These are phyloP conservation scores for Corapipo altera DNA, from an alignment of 2,113 vertebrate species.

Conservation along the genomic window DNA sequence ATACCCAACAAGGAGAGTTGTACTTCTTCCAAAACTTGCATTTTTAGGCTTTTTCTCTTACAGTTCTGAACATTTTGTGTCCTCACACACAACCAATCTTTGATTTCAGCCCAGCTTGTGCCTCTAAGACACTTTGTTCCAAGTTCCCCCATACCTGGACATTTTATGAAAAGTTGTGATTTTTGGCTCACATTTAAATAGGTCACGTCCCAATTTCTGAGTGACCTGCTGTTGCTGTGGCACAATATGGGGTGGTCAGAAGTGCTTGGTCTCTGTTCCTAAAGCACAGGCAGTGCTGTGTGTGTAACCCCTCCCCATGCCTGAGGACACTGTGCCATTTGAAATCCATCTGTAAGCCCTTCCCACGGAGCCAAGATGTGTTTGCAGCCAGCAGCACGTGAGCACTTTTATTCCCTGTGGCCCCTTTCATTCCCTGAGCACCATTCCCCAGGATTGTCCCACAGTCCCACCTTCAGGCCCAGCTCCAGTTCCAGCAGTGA, in stretches of 20 bases:
- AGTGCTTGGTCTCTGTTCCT: not conserved
- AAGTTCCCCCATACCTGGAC: not conserved
- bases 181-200: not conserved
- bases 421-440: not conserved
- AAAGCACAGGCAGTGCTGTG: not conserved
- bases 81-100: not conserved
- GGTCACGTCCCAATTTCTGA: not conserved
- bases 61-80: not conserved
- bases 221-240: not conserved
- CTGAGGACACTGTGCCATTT: accelerated
- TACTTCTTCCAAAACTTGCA: not conserved
- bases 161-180: not conserved
- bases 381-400: not conserved
- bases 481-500: conserved; percentile 85
- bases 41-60: not conserved
- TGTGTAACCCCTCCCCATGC: not conserved
- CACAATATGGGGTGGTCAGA: not conserved
- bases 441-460: not conserved
- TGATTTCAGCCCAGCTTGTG: not conserved
- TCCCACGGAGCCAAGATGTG: not conserved
- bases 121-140: not conserved
- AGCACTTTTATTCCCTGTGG: not conserved
- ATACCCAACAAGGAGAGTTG: not conserved
- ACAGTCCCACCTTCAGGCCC: conserved; percentile 85
- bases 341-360: not conserved